phyloP scores from a whole-genome alignment of 2,797 vertebrate genomes.

The Siniperca undulata region DNA sequence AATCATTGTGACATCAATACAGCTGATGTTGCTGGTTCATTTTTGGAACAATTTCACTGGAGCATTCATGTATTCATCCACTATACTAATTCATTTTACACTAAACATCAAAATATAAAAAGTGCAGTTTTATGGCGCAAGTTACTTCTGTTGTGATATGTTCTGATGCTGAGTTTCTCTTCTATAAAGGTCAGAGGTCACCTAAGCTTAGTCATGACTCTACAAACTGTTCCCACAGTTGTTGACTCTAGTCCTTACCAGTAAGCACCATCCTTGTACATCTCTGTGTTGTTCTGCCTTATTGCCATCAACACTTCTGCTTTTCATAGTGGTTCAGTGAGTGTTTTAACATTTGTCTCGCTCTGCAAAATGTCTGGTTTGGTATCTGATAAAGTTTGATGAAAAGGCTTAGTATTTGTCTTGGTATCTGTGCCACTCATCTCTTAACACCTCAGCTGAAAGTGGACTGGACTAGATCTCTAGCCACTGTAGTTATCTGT shows the following conservation, averaged over 20 bases:
- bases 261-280: not conserved
- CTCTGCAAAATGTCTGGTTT: not conserved
- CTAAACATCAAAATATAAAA: not conserved
- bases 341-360: not conserved
- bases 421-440: not conserved
- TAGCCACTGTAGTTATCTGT: not conserved
- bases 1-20: too few relatives aligned
- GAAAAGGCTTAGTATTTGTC: not conserved
- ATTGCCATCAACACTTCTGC: conserved; percentile 22
- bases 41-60: not conserved
- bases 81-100: too few relatives aligned
- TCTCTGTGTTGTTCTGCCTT: conserved; percentile 24
- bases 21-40: not conserved
- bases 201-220: not conserved
- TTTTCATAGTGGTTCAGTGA: not conserved
- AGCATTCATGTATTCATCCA: too few relatives aligned
- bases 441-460: conserved; percentile 6
- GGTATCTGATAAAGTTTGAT: not conserved
- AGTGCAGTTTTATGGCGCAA: too few relatives aligned
- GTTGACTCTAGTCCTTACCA: not conserved
- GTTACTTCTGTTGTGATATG: too few relatives aligned
- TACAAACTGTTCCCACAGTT: not conserved
- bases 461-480: not conserved
- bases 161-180: not conserved
- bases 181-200: not conserved